Evolutionary conservation across 1,140 invertebrate species (phyloP), one percentile per base, ranked within the genome.

Genomic region (Meteorus sp.): DNA sequence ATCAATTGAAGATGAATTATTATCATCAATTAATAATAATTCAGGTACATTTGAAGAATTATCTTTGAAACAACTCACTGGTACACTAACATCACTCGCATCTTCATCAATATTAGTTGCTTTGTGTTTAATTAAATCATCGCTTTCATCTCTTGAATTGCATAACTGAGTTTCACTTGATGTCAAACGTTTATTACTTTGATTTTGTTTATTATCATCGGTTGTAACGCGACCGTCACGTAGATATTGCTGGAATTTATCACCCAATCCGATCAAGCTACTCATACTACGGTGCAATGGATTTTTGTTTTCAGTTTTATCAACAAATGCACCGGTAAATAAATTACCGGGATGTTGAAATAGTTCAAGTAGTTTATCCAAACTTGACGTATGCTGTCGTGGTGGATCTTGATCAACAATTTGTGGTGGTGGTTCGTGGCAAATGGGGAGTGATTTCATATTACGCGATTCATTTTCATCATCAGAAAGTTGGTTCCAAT

Each of bases 161-260:
- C 52, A 7, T 7, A 52, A 20, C 60, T 60, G 52, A 11, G 59
- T 3, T 11, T 47, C 53, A 29, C 44, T 15, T 25, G 50, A 55
- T 17, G 59, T 7, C 27, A 33, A 48, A 54, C 35, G 44, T 53
- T 39, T 22, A 37, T 22, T 52, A 55, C 20, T n/a, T 25, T 19
- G 45, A 20, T 20, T 50, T 15, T 50, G 44, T 25, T 54, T 66
- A 25, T 39, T 22, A 50, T 52, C 29, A 17, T 39, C 17, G 31
- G 23, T 33, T 9, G 13, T 27, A 6, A 51, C 52, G 44, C 45
- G 59, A 3, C 62, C 44, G 0, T 73, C 71, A 1, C 66, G 59
- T 47, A 74, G 41, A 44, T 71, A 74, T 39, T 71, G 68, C 29
- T 74, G 70, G 44, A 74, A 57, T 35, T 61, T 74, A 43, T 70